These are phyloP conservation scores for Beroe ovata DNA, from an alignment of 37 sponge, comb jelly and placozoan genomes.

Conservation along the genomic window DNA sequence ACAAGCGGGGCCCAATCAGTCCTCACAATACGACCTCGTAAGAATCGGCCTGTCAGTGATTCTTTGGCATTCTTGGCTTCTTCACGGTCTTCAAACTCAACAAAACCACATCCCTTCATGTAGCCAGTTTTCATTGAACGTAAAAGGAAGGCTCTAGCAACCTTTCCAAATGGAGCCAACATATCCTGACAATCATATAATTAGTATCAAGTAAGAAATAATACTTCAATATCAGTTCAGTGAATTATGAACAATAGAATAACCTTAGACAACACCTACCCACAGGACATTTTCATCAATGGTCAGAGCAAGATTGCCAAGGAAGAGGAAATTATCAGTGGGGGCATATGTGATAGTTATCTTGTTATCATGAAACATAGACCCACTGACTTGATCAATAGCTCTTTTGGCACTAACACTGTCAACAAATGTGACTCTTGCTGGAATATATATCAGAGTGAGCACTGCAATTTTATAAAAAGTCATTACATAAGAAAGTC, in stretches of 20 bases:
- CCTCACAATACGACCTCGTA: slow-evolving; percentile 25
- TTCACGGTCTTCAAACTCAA: slow-evolving; percentile 58
- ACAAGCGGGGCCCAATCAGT: slow-evolving; percentile 64
- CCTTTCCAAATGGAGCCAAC: slow-evolving; percentile 55
- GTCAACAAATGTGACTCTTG: slow-evolving; percentile 43
- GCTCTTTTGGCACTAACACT: slow-evolving; percentile 6
- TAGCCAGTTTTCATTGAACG: slow-evolving; percentile 63
- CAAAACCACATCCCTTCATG: slow-evolving; percentile 67
- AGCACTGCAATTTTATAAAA: background rate
- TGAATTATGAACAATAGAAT: background rate
- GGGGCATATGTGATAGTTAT: background rate
- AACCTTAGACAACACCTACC: background rate
- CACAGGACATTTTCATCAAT: slow-evolving; percentile 22
- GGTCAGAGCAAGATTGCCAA: slow-evolving; percentile 13
- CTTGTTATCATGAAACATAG: slow-evolving; percentile 25
- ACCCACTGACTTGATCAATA: background rate
- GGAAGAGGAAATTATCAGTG: slow-evolving; percentile 54
- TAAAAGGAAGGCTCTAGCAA: slow-evolving; percentile 55
- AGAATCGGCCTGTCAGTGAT: slow-evolving; percentile 53
- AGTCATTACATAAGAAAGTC: background rate
- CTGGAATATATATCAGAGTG: no score
- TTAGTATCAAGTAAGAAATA: no score
- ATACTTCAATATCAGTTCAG: no score
- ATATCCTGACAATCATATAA: slow-evolving; percentile 57
- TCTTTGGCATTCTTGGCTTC: slow-evolving; percentile 64